These are phyloP conservation scores for Chlorospingus semifuscus DNA, from an alignment of 2,797 vertebrate genomes.

Conservation along the genomic window DNA sequence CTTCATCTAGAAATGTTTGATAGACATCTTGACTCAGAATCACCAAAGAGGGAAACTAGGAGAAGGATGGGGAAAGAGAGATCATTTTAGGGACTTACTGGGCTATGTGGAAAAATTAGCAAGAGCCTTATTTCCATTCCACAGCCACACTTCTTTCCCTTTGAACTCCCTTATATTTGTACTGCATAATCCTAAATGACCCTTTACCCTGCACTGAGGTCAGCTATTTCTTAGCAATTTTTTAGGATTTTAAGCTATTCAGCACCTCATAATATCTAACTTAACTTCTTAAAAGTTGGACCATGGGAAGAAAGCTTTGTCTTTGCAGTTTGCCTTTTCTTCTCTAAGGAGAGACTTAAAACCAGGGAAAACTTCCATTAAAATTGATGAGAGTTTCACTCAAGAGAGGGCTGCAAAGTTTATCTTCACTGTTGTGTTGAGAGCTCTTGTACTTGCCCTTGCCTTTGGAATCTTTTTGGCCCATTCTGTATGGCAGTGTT, in stretches of 20 bases:
- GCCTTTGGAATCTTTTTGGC: background rate
- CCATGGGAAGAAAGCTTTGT: background rate
- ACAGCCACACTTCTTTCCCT: background rate
- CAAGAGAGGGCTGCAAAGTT: background rate
- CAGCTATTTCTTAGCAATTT: background rate
- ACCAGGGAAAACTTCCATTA: background rate
- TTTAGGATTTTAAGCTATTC: background rate
- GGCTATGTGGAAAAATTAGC: background rate
- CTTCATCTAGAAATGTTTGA: background rate
- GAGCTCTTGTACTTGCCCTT: background rate
- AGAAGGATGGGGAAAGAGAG: background rate
- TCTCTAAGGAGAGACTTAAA: background rate
- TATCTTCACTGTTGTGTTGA: background rate
- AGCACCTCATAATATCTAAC: background rate
- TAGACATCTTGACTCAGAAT: background rate
- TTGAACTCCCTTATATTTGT: background rate
- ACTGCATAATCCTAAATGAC: background rate
- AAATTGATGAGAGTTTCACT: background rate
- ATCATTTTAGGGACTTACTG: background rate
- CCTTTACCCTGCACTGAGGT: background rate
- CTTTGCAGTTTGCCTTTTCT: background rate
- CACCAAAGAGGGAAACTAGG: background rate
- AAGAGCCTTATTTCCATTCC: background rate
- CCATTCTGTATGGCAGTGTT: background rate
- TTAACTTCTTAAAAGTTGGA: background rate